A percentile compares a stretch with the other conserved stretches of the same genome.
phyloP scores from a whole-genome alignment of 2,113 vertebrate species.

The Lota lota region DNA sequence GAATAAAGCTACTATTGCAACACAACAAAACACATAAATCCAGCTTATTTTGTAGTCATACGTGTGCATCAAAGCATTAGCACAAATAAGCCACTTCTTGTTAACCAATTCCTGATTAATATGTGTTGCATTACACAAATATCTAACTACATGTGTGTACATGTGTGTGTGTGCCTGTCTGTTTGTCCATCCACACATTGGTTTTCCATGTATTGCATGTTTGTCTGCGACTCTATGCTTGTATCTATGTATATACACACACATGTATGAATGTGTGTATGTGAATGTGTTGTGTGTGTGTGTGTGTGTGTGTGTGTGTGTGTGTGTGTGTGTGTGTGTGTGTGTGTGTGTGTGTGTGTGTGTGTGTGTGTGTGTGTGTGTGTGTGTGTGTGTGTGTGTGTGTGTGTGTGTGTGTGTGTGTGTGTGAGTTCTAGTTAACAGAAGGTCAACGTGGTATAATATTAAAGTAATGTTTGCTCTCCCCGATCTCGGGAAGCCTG shows the following conservation, averaged over 20 bases:
- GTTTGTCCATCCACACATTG: not conserved
- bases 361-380: not conserved
- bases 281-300: too few species aligned
- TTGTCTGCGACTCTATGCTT: too few species aligned
- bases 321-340: not conserved
- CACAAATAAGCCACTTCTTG: too few species aligned
- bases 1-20: too few species aligned
- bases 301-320: too few species aligned
- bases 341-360: not conserved
- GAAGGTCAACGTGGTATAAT: constrained; percentile 62
- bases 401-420: not conserved
- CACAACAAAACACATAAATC: too few species aligned
- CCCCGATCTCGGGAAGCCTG: constrained; percentile 44
- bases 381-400: too few species aligned
- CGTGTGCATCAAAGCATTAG: too few species aligned
- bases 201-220: not conserved
- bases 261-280: not conserved
- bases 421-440: constrained; percentile 41
- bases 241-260: not conserved
- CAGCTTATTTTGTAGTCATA: too few species aligned
- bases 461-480: constrained; percentile 67
- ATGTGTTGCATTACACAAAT: too few species aligned
- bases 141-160: not conserved
- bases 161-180: not conserved
- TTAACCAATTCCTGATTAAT: too few species aligned